Base-by-base conservation (phyloP, 2,888 invertebrate species). In the Melieria picta region DNA sequence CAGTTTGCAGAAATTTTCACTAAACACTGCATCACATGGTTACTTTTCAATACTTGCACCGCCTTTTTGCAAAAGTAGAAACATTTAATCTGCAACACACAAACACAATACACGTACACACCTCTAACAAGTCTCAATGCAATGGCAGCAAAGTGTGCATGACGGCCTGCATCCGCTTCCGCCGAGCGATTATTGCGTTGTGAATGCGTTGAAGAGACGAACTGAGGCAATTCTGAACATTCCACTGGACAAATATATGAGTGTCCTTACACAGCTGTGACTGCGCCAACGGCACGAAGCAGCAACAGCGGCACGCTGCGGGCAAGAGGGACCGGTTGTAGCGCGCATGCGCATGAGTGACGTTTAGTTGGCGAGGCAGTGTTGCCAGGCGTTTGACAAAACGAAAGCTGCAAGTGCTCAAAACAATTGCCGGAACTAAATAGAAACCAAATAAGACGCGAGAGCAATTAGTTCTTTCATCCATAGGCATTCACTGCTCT, bases 321-420 rank as follows among this genome's bases (percentile, higher is more conserved):
- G 30, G 30, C 30, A 30, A 30, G 45, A 52, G 43, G 43, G 9
- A 13, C 5, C 1, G 30, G 60, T 45, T 30, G 30, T 30, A 30
- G 52, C 45, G 67, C 67, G 67, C 60, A 60, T 50, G 67, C 67
- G 67, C 58, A 67, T 67, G 52, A 61, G 67, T 50, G 30, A 48
- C 58, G 48, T 63, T 1, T 43, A 55, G 30, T 30, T 30, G 30
- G 30, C 30, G 30, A 30, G 30, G 30, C 30, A 30, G 30, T 30
- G 30, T 30, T 30, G 30, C 30, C 30, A 30, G 30, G 30, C 2
- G 30, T 3, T 30, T 2, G 1, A 30, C 30, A 30, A 30, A 30
- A 30, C 30, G 30, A 30, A 30, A 30, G 1, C 30, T 30, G 30
- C 30, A 30, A 30, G 30, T 2, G 30, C 3, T 30, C 30, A 30